Evolutionary conservation across 1,140 invertebrate species (phyloP).

Genomic region (Calycopis cecrops): DNA sequence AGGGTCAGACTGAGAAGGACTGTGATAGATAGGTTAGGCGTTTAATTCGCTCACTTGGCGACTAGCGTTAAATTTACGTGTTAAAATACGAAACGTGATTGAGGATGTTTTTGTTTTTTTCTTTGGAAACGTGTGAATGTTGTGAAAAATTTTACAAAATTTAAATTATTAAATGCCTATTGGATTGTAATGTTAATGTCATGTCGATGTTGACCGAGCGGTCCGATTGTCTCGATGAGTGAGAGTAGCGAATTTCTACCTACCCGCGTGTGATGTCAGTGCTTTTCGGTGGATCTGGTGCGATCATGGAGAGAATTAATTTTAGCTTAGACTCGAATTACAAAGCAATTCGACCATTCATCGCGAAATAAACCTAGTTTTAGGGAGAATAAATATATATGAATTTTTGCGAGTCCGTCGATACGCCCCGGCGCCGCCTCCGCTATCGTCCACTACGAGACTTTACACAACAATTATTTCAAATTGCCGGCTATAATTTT

Average conservation of each 20-base stretch:
- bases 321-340: conserved; percentile 71
- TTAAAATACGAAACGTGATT: conserved; percentile 45
- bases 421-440: conserved; percentile 37
- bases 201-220: conserved; percentile 13
- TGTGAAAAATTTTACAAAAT: conserved; percentile 26
- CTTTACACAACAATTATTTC: conserved; percentile 39
- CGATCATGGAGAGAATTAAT: conserved; percentile 54
- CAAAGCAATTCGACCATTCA: conserved; percentile 73
- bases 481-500: conserved; percentile 35
- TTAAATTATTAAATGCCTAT: conserved; percentile 33
- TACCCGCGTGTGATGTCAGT: conserved; percentile 45
- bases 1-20: conserved; percentile 74
- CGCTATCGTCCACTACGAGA: conserved; percentile 48
- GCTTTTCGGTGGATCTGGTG: conserved; percentile 43
- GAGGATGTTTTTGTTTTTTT: conserved; percentile 29
- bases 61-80: conserved; percentile 57
- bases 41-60: conserved; percentile 62
- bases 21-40: conserved; percentile 72
- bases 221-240: conserved; percentile 62
- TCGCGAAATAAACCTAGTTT: conserved; percentile 70
- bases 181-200: conserved; percentile 43
- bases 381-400: conserved; percentile 68
- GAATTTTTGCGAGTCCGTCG: conserved; percentile 47
- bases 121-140: conserved; percentile 46
- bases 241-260: conserved; percentile 67